Evolutionary conservation across 2,888 invertebrate species (phyloP), one percentile per base, ranked within the genome.

Genomic region (Macaria notata): DNA sequence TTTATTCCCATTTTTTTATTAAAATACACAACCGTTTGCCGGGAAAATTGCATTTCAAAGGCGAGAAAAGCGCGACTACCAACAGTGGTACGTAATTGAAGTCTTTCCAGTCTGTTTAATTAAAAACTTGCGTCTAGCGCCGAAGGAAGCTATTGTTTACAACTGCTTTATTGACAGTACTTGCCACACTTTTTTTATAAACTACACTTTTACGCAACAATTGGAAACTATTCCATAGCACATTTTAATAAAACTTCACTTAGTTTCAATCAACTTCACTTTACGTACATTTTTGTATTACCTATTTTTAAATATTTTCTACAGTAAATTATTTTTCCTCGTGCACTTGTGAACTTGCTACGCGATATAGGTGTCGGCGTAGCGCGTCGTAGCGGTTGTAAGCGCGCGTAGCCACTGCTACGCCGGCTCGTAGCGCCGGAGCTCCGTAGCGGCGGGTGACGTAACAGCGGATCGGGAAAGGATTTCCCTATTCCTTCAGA

Each of bases 401-500:
- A 80, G 75, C 81, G 75, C 72, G 71, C 84, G 85, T 87, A 86
- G 83, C 73, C 79, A 86, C 87, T 85, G 83, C 81, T 88, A 87
- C 87, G 81, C 66, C 74, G 41, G 41, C 62, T 61, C 75, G 81
- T 78, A 79, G 79, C 61, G 65, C 39, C 58, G 58, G 79, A 76
- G 49, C 74, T 79, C 78, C 74, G 41, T 36, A 73, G 75, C 77
- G 70, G 64, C 69, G 70, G 72, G 75, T 84, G 83, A 83, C 82
- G 82, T 82, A 78, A 83, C 51, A 6, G 46, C 30, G 54, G 44
- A 53, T 46, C 47, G 9, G 4, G 46, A 42, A 31, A 49, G 44
- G 46, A 46, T 51, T 54, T 58, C 53, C 54, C 9, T 47, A 46
- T 52, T 19, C 30, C 48, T 36, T 41, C 31, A 58, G 46, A 58